Evolutionary conservation across 2,797 vertebrate species (phyloP).

Genomic region (Chromobotia macracanthus): DNA sequence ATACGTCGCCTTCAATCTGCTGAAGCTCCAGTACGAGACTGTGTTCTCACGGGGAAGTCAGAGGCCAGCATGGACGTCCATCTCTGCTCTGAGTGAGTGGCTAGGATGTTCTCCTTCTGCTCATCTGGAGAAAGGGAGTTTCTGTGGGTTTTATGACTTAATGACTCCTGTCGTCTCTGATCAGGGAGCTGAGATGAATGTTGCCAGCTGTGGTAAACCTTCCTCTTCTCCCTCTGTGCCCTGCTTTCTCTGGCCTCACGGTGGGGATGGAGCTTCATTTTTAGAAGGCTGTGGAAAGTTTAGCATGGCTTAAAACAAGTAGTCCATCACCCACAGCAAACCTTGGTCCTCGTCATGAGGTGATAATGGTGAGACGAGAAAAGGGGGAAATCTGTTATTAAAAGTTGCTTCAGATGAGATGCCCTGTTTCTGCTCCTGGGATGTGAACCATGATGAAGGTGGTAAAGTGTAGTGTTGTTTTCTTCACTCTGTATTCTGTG

Average conservation of each 20-base stretch:
- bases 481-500: slow-evolving; percentile 70
- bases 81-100: slow-evolving; percentile 55
- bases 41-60: slow-evolving; percentile 45
- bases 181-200: slow-evolving; percentile 71
- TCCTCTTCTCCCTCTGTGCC: slow-evolving; percentile 54
- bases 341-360: slow-evolving; percentile 40
- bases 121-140: slow-evolving; percentile 66
- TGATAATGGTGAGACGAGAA: slow-evolving; percentile 57
- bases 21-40: slow-evolving; percentile 42
- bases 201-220: slow-evolving; percentile 70
- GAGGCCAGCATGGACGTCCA: slow-evolving; percentile 21
- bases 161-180: slow-evolving; percentile 70
- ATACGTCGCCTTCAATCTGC: slow-evolving; percentile 34
- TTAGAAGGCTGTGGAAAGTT: slow-evolving; percentile 45
- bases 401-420: slow-evolving; percentile 69
- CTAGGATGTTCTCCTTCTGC: slow-evolving; percentile 62
- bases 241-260: slow-evolving; percentile 61
- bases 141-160: slow-evolving; percentile 74
- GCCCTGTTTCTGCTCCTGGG: slow-evolving; percentile 28
- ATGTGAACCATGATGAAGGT: slow-evolving; percentile 36
- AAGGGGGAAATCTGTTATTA: slow-evolving; percentile 61
- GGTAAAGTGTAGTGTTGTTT: slow-evolving; percentile 65
- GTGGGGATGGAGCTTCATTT: slow-evolving; percentile 66
- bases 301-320: not conserved
- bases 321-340: slow-evolving; percentile 22